Conservation (phyloP, 2,797 vertebrate genomes). For the Poecilia velifera region DNA sequence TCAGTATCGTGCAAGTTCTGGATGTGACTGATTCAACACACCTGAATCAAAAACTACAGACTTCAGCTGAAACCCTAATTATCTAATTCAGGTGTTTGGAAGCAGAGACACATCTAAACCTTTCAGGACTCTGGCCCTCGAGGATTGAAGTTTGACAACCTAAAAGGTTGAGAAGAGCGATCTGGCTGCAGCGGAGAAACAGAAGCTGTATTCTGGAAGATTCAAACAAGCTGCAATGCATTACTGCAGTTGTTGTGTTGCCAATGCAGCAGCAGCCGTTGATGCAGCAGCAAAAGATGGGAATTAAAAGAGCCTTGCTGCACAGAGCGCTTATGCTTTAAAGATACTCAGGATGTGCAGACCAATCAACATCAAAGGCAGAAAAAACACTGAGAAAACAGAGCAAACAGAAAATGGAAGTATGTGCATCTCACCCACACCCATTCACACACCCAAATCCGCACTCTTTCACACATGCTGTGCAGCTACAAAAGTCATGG, state of each 20-base stretch:
- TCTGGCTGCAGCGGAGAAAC: constrained; percentile 38
- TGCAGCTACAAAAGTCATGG: constrained; percentile 4
- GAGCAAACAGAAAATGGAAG: constrained; percentile 22
- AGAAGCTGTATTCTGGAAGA: constrained; percentile 40
- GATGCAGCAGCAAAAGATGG: constrained; percentile 45
- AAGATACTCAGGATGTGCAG: constrained; percentile 34
- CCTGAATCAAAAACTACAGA: neutral
- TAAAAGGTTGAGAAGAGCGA: constrained; percentile 61
- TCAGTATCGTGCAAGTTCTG: neutral
- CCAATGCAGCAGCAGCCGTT: constrained; percentile 53
- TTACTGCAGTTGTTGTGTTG: constrained; percentile 58
- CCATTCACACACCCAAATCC: constrained; percentile 25
- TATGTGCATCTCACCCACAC: constrained; percentile 30
- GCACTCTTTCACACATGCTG: constrained; percentile 25
- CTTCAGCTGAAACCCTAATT: neutral
- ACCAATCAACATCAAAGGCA: constrained; percentile 43
- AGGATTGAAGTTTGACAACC: neutral
- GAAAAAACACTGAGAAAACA: constrained; percentile 32
- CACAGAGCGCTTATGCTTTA: constrained; percentile 23
- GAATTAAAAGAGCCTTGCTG: constrained; percentile 31
- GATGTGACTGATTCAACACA: neutral
- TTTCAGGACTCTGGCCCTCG: neutral
- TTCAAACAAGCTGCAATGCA: constrained; percentile 47
- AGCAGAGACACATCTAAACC: neutral
- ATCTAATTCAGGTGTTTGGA: neutral